These are phyloP conservation scores for Leptopilina clavipes DNA, from an alignment of 1,140 invertebrate genomes.

Conservation along the genomic window DNA sequence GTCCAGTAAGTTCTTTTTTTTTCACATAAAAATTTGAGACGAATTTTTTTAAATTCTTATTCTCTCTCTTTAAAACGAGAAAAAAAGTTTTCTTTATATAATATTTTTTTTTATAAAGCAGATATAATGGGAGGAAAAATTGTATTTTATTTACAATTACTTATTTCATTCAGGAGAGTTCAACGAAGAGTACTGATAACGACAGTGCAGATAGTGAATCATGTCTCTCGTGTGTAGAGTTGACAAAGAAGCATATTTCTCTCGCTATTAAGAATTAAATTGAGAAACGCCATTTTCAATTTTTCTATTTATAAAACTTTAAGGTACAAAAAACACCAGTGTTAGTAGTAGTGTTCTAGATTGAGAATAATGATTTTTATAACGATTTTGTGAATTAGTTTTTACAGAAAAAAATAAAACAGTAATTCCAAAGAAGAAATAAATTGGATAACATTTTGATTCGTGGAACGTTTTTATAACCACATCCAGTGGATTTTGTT, in stretches of 20 bases:
- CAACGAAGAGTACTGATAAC: conserved; percentile 11
- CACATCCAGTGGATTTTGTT: background rate
- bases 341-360: background rate
- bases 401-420: background rate
- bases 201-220: conserved; percentile 30
- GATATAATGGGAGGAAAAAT: background rate
- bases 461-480: conserved; percentile 10
- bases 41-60: background rate
- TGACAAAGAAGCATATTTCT: conserved; percentile 44
- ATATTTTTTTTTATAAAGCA: background rate
- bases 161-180: background rate
- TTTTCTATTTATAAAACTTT: conserved; percentile 36
- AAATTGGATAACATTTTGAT: background rate
- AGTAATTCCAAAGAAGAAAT: background rate
- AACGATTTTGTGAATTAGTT: background rate
- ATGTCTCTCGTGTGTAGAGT: conserved; percentile 32
- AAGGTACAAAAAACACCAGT: conserved; percentile 1
- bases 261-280: conserved; percentile 44
- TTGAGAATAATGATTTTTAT: background rate
- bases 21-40: too few relatives aligned
- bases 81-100: too few relatives aligned
- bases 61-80: background rate
- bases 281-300: conserved; percentile 38
- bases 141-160: background rate
- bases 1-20: conserved; percentile 62